A percentile compares a stretch with the other conserved stretches of the same genome.
These are phyloP conservation scores for Ctenoplectra terminalis DNA, from an alignment of 1,140 invertebrate species.

Conservation along the genomic window DNA sequence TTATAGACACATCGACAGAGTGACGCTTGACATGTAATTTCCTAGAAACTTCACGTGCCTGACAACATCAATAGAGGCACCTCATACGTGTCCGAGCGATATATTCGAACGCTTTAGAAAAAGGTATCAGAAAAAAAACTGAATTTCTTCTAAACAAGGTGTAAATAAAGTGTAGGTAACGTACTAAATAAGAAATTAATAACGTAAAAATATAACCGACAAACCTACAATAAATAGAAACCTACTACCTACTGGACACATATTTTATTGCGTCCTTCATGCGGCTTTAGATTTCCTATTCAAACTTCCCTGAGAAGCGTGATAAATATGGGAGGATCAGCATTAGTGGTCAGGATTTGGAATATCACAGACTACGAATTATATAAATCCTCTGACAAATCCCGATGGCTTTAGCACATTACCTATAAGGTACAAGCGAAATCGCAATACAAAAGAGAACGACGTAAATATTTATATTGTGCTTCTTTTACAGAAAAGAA, in stretches of 20 bases:
- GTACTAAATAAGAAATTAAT: no score
- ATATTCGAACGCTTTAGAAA: not conserved
- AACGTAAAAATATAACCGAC: no score
- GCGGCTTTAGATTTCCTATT: not conserved
- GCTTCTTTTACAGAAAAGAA: no score
- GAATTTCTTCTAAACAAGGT: not conserved
- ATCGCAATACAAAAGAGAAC: not conserved
- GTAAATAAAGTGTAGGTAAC: not conserved
- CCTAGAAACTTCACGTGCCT: constrained; percentile 12
- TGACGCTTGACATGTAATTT: constrained; percentile 30
- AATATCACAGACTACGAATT: constrained; percentile 20
- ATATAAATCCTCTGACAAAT: constrained; percentile 16
- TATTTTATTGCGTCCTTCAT: not conserved
- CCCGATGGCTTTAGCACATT: constrained; percentile 5
- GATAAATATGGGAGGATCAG: constrained; percentile 17
- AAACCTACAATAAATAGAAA: no score
- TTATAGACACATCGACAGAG: constrained; percentile 15
- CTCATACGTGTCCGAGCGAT: not conserved
- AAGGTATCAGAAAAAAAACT: not conserved
- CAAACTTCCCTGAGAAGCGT: not conserved
- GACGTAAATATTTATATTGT: not conserved
- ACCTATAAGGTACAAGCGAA: not conserved
- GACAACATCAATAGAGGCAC: constrained; percentile 7
- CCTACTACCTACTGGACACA: no score
- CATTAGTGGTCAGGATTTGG: constrained; percentile 17